Evolutionary conservation across 2,888 invertebrate species (phyloP).

Genomic region (Drosophila buzzatii): DNA sequence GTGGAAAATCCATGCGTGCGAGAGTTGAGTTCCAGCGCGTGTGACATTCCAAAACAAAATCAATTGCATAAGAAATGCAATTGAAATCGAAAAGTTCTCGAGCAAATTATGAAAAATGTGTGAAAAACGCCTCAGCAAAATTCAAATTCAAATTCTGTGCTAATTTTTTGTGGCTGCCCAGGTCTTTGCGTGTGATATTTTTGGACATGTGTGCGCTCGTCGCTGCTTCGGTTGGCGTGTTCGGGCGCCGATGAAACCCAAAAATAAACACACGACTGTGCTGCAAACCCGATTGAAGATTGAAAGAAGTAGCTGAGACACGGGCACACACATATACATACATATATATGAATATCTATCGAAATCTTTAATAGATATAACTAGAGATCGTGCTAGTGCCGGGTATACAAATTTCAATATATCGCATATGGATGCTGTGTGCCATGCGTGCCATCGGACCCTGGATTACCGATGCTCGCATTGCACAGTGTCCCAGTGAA

Average conservation of each 20-base stretch:
- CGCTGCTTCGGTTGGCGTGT: constrained; percentile 53
- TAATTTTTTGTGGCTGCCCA: constrained; percentile 78
- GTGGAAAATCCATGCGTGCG: constrained; percentile 76
- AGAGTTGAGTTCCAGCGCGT: constrained; percentile 47
- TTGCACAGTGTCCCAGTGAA: constrained; percentile 42
- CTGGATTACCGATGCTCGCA: constrained; percentile 80
- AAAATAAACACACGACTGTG: constrained; percentile 82
- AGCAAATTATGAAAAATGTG: constrained; percentile 66
- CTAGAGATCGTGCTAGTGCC: constrained; percentile 27
- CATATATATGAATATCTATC: constrained; percentile 1
- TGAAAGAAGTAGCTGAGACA: constrained; percentile 24
- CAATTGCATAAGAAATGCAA: constrained; percentile 67
- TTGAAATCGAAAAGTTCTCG: constrained; percentile 29
- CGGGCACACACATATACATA: not conserved
- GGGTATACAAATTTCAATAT: constrained; percentile 12
- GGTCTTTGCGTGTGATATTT: constrained; percentile 83
- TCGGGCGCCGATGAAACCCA: constrained; percentile 72
- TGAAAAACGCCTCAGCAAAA: constrained; percentile 47
- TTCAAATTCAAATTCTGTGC: constrained; percentile 70
- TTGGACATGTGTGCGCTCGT: constrained; percentile 78
- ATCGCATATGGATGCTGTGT: constrained; percentile 28
- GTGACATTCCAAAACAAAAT: constrained; percentile 15
- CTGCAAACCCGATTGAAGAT: constrained; percentile 49
- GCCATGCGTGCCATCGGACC: constrained; percentile 75
- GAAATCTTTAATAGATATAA: constrained; percentile 20